Evolutionary conservation across 2,113 vertebrate species (phyloP), one percentile per base, ranked within the genome.

Genomic region (Addax nasomaculatus): DNA sequence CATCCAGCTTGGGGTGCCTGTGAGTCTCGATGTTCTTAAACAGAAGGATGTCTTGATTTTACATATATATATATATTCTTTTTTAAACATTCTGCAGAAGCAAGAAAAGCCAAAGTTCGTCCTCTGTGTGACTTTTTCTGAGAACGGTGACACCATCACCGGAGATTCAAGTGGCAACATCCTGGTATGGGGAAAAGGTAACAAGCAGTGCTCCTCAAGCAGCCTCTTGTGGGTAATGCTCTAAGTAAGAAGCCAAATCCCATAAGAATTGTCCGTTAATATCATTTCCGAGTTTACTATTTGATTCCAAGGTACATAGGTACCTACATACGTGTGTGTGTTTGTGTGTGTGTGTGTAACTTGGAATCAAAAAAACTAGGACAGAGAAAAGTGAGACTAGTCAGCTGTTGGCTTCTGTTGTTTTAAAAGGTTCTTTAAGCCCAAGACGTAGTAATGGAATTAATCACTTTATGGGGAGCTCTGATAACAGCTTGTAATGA

Each of bases 111-210:
- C 99, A 99, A 99, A 99, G 99, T 99, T 99, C 98, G 99, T 99
- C 96, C 98, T 99, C 89, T 99, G 99, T 92, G 99, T 99, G 99
- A 99, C 99, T 60, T 99, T 99, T 98, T 99, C 99, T 92, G 99
- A 99, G 99, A 99, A 99, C 29, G 99, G 99, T 51, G 99, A 99
- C 96, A 98, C 99, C 96, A 99, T 99, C 98, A 99, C 99, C 7
- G 99, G 99, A 98, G 99, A 99, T 97, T 99, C 99, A 0, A 99
- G 99, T 27, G 99, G 99, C 97, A 99, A 99, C 99, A 99, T 99
- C 97, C 98, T 99, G 98, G 99, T 99, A 67, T 99, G 99, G 99
- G 99, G 99, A 70, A 99, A 99, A 99, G 99, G 99, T 99, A 99
- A 99, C 97, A 89, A 13, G 60, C 51, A 33, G n/a, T 9, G 7